phyloP scores from a whole-genome alignment of 1,140 invertebrate genomes.

The Lepidurus packardi region DNA sequence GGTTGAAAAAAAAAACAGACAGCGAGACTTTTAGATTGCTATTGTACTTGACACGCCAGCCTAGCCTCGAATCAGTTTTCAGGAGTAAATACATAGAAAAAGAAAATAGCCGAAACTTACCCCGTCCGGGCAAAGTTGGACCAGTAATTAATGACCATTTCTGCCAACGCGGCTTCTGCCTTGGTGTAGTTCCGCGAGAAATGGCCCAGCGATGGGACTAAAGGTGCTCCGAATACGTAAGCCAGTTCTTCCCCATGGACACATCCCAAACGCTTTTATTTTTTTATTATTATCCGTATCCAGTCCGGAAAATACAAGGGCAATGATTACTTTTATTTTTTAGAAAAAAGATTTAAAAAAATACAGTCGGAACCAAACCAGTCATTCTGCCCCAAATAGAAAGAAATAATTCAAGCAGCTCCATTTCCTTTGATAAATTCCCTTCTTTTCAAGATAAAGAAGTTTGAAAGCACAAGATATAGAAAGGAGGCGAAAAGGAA shows the following conservation, averaged over 20 bases:
- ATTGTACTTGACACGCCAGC: too few relatives aligned
- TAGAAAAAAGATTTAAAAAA: too few relatives aligned
- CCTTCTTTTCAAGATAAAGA: neutral
- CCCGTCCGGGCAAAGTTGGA: conserved; percentile 97
- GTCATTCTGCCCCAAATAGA: too few relatives aligned
- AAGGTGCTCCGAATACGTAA: conserved; percentile 77
- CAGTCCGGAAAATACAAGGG: neutral
- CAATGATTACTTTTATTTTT: neutral
- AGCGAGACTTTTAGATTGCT: conserved; percentile 24
- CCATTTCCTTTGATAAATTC: too few relatives aligned
- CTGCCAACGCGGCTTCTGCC: conserved; percentile 77
- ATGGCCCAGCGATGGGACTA: conserved; percentile 67
- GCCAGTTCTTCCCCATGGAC: conserved; percentile 88
- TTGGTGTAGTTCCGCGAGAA: conserved; percentile 85
- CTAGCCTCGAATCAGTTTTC: neutral
- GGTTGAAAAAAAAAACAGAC: conserved; percentile 33
- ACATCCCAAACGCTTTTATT: conserved; percentile 65
- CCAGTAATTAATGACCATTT: conserved; percentile 89
- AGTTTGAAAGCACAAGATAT: neutral
- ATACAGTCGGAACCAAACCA: too few relatives aligned
- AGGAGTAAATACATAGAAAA: too few relatives aligned
- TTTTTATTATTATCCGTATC: conserved; percentile 32
- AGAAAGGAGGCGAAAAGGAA: neutral
- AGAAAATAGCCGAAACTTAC: conserved; percentile 55
- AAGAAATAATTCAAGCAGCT: too few relatives aligned